phyloP scores from a whole-genome alignment of 2,797 vertebrate species.

The Naso thynnoides region DNA sequence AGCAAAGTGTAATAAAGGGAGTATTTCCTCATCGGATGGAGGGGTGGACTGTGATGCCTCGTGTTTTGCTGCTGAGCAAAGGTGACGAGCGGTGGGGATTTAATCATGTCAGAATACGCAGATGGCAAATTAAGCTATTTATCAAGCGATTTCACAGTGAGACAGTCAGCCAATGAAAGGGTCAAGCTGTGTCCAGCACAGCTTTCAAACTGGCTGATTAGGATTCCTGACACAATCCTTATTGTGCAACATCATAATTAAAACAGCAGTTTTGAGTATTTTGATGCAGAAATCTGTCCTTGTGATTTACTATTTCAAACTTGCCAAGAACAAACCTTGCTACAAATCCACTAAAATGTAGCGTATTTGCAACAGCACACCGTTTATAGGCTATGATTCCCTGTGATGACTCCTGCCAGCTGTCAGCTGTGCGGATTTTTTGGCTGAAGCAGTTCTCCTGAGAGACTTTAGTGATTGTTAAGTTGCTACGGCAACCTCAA shows the following conservation, averaged over 20 bases:
- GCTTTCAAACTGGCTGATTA: constrained; percentile 37
- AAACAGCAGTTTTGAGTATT: constrained; percentile 16
- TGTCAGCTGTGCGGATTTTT: background rate
- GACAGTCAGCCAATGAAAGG: constrained; percentile 15
- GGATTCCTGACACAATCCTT: constrained; percentile 23
- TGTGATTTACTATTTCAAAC: constrained; percentile 12
- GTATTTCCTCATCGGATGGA: constrained; percentile 15
- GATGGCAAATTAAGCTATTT: constrained; percentile 59
- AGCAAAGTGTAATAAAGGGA: constrained; percentile 17
- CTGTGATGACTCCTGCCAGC: background rate
- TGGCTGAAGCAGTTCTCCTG: background rate
- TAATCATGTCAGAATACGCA: constrained; percentile 52
- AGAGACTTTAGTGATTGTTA: too few relatives aligned
- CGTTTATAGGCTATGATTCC: background rate
- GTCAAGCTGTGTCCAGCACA: constrained; percentile 31
- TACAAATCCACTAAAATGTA: too few relatives aligned
- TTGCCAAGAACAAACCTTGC: background rate
- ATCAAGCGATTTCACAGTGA: constrained; percentile 33
- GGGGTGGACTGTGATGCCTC: background rate
- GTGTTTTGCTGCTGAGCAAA: constrained; percentile 36
- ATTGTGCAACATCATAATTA: constrained; percentile 14
- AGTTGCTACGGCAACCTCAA: too few relatives aligned
- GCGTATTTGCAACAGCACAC: background rate
- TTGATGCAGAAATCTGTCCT: constrained; percentile 13
- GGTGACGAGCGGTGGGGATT: constrained; percentile 47